Evolutionary conservation across 2,888 invertebrate species (phyloP), one percentile per base, ranked within the genome.

Genomic region (Pandemis cinnamomeana): DNA sequence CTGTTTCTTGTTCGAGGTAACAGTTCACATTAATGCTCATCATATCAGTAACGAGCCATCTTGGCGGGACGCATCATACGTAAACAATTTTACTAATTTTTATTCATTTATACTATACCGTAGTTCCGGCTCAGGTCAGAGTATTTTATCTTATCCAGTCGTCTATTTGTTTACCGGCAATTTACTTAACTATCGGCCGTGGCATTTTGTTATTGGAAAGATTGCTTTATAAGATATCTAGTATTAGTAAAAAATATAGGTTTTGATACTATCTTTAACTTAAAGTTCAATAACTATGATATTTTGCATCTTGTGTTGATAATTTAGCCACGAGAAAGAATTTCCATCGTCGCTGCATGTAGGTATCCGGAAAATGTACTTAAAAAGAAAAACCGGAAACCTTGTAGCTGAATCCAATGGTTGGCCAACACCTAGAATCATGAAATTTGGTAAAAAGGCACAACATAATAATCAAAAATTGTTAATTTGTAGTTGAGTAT

Each of bases 131-230:
- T 68, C n/a, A n/a, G 51, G 61, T 41, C 20, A n/a, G 42, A n/a
- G 7, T 53, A n/a, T 20, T 64, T 8, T 62, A 63, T 63, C 55
- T 68, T 66, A 68, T 48, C 61, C 61, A 61, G 61, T 68, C 55
- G 58, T 27, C 63, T 63, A 58, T 64, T 67, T 72, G 55, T 62
- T 69, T 58, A 20, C 63, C 48, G 58, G 68, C 62, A 63, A 63
- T 64, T 71, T 63, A 58, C 63, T 53, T 64, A 72, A 64, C 62
- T 55, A 41, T 62, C 46, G 68, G 48, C 72, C 72, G 8, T 72
- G 72, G 68, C 72, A 72, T 72, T 72, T 69, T 63, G 41, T 68
- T 64, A 72, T 72, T 72, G 63, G 41, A 69, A 51, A 68, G 68
- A 72, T 72, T 48, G 58, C 63, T 63, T 20, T 68, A 64, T 44